Percentiles rank a stretch among this genome's conserved stretches.
These are phyloP conservation scores for Bombus haemorrhoidalis DNA, from an alignment of 1,140 invertebrate species.

Conservation along the genomic window DNA sequence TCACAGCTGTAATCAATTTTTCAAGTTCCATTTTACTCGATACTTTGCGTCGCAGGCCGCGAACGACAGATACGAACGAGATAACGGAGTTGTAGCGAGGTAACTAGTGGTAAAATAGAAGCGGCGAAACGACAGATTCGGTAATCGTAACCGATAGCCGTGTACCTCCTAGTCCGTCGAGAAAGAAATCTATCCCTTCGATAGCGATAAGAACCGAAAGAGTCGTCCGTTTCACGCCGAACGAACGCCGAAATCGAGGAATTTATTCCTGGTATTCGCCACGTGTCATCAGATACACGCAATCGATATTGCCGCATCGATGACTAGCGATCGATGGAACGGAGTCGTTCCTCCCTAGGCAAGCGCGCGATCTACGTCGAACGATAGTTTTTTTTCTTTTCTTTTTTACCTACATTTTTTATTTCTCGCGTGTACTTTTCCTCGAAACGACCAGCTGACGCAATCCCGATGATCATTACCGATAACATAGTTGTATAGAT, in stretches of 20 bases:
- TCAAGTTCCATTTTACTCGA: too few relatives aligned
- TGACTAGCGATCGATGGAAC: conserved; percentile 30
- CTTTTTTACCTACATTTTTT: not conserved
- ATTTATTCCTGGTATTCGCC: not conserved
- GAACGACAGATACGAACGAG: too few relatives aligned
- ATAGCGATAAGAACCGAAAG: not conserved
- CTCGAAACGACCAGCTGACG: conserved; percentile 23
- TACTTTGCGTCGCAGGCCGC: too few relatives aligned
- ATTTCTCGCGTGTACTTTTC: not conserved
- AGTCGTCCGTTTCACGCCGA: not conserved
- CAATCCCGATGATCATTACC: conserved; percentile 33
- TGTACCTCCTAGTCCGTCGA: too few relatives aligned
- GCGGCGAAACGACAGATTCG: accelerated
- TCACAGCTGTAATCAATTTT: too few relatives aligned
- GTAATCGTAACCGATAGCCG: too few relatives aligned
- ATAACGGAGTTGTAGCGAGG: too few relatives aligned
- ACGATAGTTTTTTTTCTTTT: not conserved
- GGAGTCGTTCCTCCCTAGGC: conserved; percentile 11
- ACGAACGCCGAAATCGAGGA: not conserved
- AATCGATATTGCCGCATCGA: conserved; percentile 15
- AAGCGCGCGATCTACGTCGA: conserved; percentile 4
- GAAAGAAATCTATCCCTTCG: not conserved
- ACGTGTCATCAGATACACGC: not conserved
- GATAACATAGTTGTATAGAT: not conserved
- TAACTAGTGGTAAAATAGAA: too few relatives aligned